A percentile compares a stretch with the other conserved stretches of the same genome.
These are phyloP conservation scores for Perca fluviatilis DNA, from an alignment of 2,113 vertebrate genomes.

Conservation along the genomic window DNA sequence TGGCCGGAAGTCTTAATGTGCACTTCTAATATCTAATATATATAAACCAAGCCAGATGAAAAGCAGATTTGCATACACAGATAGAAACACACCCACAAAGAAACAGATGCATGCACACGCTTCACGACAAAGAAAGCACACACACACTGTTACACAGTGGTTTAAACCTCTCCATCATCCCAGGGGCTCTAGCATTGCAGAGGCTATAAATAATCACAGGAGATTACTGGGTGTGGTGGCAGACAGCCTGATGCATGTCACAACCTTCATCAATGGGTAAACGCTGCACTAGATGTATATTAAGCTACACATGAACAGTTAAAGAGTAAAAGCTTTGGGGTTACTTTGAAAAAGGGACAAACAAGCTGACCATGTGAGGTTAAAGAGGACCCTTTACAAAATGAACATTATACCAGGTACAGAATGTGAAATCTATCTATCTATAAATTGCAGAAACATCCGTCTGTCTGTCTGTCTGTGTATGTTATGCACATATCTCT, in stretches of 20 bases:
- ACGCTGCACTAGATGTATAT: slow-evolving; percentile 1
- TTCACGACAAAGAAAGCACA: neutral
- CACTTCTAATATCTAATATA: neutral
- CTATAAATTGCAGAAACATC: too few relatives aligned
- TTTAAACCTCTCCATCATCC: slow-evolving; percentile 51
- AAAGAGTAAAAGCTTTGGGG: neutral
- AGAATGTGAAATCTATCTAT: slow-evolving; percentile 2
- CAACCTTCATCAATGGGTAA: slow-evolving; percentile 37
- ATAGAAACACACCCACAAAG: neutral
- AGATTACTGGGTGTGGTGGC: slow-evolving; percentile 62
- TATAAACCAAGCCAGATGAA: neutral
- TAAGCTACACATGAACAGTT: neutral
- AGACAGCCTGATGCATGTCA: slow-evolving; percentile 48
- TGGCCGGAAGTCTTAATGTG: neutral
- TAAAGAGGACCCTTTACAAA: neutral
- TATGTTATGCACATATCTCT: too few relatives aligned
- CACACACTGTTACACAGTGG: slow-evolving; percentile 28
- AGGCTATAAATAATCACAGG: slow-evolving; percentile 67
- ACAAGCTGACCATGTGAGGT: neutral
- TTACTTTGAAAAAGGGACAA: neutral
- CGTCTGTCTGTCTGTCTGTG: too few relatives aligned
- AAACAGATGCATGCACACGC: neutral
- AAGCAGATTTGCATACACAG: neutral
- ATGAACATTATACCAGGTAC: slow-evolving; percentile 38
- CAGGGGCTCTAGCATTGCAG: slow-evolving; percentile 45